Evolutionary conservation across 2,888 invertebrate species (phyloP), one percentile per base, ranked within the genome.

Genomic region (Rhingia campestris): DNA sequence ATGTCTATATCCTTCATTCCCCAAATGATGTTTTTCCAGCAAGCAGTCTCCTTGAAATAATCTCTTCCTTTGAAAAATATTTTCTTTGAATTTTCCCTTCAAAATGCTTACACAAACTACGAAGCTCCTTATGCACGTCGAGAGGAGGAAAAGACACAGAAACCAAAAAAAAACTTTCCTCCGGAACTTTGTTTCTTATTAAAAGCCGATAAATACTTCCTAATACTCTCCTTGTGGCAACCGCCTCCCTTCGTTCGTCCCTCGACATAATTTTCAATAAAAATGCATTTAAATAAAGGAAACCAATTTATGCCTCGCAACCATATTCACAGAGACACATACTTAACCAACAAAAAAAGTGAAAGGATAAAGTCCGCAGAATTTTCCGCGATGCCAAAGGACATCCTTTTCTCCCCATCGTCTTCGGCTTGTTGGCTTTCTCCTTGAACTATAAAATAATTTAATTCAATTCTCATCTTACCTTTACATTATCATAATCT

Each of bases 401-500:
- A 74, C 22, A 56, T 59, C 35, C 37, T 51, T 43, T 5, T 10
- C 22, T 45, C 47, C 7, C 56, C 30, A 30, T 47, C 35, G 43
- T 56, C 22, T 4, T 49, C 7, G 37, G 43, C 30, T 22, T 47
- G 56, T 37, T 53, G 61, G 45, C 22, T 9, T 49, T 63, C 67
- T 61, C 51, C 32, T 9, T 22, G 7, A 43, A 51, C 35, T 61
- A 41, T 58, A 45, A 58, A 74, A 73, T 79, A 86, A 76, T 86
- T 79, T 79, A 75, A 81, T 80, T 76, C 59, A 81, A 85, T 85
- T 79, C 45, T 51, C 88, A 22, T 22, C 89, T 89, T 89, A 91
- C 94, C 93, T 94, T 93, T 87, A 94, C 93, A 90, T 96, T 95
- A 87, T 96, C 96, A 91, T 94, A 95, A 92, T 93, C 95, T 87